A percentile compares a stretch with the other conserved stretches of the same genome.
These are phyloP conservation scores for Cloeon dipterum DNA, from an alignment of 2,888 invertebrate genomes.

Conservation along the genomic window DNA sequence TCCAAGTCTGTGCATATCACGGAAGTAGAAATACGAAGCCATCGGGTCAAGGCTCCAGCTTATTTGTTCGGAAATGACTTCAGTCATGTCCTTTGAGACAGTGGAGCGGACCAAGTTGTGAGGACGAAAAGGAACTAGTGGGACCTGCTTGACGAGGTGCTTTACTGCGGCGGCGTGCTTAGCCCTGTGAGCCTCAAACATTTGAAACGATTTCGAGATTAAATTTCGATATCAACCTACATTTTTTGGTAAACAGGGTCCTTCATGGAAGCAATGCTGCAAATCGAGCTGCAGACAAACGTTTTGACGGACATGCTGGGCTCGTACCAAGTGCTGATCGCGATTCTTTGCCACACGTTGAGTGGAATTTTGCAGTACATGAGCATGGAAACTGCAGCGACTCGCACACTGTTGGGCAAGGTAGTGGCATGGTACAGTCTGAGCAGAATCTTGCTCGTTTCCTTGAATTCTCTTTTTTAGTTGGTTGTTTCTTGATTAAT, in stretches of 20 bases:
- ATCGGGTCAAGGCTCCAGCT: constrained; percentile 1
- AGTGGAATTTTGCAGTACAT: constrained; percentile 12
- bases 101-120: constrained; percentile 4
- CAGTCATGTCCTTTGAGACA: constrained; percentile 4
- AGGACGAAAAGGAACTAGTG: constrained; percentile 1
- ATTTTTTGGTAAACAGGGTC: constrained; percentile 6
- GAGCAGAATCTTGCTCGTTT: constrained; percentile 7
- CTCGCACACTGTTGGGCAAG: constrained; percentile 7
- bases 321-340: constrained; percentile 15
- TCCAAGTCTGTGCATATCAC: constrained; percentile 4
- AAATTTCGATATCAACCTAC: constrained; percentile 6
- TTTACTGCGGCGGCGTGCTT: constrained; percentile 10
- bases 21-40: constrained; percentile 5
- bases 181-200: constrained; percentile 4
- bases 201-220: not conserved
- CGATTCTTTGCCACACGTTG: constrained; percentile 16
- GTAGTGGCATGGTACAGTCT: constrained; percentile 7
- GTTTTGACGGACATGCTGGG: constrained; percentile 13
- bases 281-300: constrained; percentile 14
- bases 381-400: constrained; percentile 15
- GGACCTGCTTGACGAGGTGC: constrained; percentile 9
- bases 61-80: constrained; percentile 5
- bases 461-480: too few relatives aligned
- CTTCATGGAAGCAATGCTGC: constrained; percentile 10
- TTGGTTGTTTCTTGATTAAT: too few relatives aligned